Conservation (phyloP, 2,888 invertebrate genomes). For the Hydroisotoma schaefferi region DNA sequence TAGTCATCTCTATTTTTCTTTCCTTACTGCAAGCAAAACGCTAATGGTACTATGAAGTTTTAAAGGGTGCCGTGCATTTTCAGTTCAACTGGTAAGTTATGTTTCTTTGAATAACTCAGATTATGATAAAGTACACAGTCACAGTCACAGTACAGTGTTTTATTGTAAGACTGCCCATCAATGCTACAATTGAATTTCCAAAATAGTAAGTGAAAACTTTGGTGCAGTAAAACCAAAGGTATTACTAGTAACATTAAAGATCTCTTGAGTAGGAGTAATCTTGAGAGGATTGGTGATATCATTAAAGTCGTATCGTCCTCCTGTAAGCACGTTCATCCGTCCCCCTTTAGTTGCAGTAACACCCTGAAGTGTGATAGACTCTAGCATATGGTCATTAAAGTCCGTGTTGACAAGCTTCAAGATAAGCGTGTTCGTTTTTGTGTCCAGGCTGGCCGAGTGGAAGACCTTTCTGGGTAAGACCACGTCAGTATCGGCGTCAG, state of each 20-base stretch:
- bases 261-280: constrained; percentile 3
- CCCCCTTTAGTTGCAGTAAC: constrained; percentile 10
- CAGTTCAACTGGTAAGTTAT: too few species aligned
- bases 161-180: too few species aligned
- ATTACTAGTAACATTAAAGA: constrained; percentile 17
- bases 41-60: too few species aligned
- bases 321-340: constrained; percentile 6
- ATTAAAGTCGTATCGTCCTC: background rate
- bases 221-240: constrained; percentile 20
- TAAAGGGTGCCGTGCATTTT: too few species aligned
- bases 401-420: constrained; percentile 22
- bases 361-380: constrained; percentile 10
- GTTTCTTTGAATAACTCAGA: too few species aligned
- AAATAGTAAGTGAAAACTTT: constrained; percentile 19
- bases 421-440: constrained; percentile 15
- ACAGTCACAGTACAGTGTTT: too few species aligned
- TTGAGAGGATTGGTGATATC: background rate
- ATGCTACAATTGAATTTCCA: constrained; percentile 22
- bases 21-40: too few species aligned
- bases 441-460: constrained; percentile 15
- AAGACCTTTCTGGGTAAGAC: constrained; percentile 14
- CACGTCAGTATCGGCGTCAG: constrained; percentile 11
- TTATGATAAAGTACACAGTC: too few species aligned
- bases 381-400: constrained; percentile 14
- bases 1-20: too few species aligned